Evolutionary conservation across 1,140 invertebrate species (phyloP).

Genomic region (Artemia franciscana): DNA sequence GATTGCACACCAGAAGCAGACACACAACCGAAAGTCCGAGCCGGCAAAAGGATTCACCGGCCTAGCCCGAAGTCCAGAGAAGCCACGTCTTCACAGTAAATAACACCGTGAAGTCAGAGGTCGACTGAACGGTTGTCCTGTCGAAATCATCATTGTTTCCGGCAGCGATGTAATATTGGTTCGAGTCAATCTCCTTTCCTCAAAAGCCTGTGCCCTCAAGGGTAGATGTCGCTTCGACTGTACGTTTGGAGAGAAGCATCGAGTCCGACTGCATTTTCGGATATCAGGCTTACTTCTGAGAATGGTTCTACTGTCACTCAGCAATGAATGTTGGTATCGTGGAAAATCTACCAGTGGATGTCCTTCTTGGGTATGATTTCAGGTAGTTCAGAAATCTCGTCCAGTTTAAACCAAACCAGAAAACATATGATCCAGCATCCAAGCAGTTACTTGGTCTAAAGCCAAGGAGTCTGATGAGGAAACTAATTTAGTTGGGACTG

Average conservation of each 20-base stretch:
- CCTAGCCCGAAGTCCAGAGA: neutral
- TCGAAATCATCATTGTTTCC: neutral
- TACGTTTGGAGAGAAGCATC: neutral
- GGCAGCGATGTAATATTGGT: neutral
- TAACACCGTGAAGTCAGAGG: neutral
- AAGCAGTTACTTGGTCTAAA: too few species aligned
- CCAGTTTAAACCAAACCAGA: neutral
- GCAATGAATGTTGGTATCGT: neutral
- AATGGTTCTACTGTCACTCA: neutral
- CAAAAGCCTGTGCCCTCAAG: neutral
- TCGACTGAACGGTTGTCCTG: neutral
- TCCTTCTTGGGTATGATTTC: neutral
- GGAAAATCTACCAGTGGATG: neutral
- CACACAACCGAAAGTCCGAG: too few species aligned
- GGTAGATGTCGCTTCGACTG: neutral
- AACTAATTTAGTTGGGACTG: too few species aligned
- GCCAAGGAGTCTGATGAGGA: too few species aligned
- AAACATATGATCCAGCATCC: neutral
- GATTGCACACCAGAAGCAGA: too few species aligned
- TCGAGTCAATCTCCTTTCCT: neutral
- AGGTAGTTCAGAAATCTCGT: neutral
- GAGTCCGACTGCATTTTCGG: neutral
- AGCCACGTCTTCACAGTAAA: neutral
- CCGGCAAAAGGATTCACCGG: too few species aligned
- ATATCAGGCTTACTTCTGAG: neutral